Evolutionary conservation across 1,140 invertebrate genomes (phyloP), one percentile per base, ranked within the genome.

Genomic region (Brachionus plicatilis): DNA sequence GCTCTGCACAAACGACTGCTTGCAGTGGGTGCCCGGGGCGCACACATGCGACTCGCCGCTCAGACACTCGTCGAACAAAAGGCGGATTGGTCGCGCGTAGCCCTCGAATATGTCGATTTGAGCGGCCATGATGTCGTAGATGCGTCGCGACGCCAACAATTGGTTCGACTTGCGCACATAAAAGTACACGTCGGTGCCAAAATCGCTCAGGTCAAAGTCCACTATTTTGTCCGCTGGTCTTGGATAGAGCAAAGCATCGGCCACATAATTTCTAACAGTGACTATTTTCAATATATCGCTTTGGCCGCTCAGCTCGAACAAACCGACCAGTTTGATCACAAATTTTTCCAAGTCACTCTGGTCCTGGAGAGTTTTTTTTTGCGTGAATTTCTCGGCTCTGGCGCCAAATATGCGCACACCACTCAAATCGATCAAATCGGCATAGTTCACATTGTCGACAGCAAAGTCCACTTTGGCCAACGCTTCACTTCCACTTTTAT

Each of bases 371-470:
- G 14, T 41, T 60, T 9, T 17, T 41, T 82, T 82, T 37, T 82
- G 43, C 27, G n/a, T 68, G 56, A 82, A 68, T 17, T 66, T 29
- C 2, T 82, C 79, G 9, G 53, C 41, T 12, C 8, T 60, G 2
- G 43, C 3, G 14, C 79, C 79, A 2, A 82, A 47, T 14, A 82
- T 14, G 37, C 79, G 60, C 41, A 82, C 24, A 2, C 11, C 79
- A n/a, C 17, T 45, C n/a, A 68, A 14, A 24, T 82, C 79, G 43
- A 82, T 29, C 27, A 82, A 4, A 47, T 82, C 79, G 17, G 29
- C 53, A 65, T 82, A 82, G 20, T 82, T 3, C 17, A 82, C 79
- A 68, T 82, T 82, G 41, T 82, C 79, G n/a, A 82, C 12, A 8
- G 56, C 17, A 8, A 82, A 65, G 60, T 82, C 79, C 33, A 82